Percentiles rank a stretch among this genome's conserved stretches.
Conservation (phyloP, 2,797 vertebrate genomes). For the Oreonectes daqikongensis region DNA sequence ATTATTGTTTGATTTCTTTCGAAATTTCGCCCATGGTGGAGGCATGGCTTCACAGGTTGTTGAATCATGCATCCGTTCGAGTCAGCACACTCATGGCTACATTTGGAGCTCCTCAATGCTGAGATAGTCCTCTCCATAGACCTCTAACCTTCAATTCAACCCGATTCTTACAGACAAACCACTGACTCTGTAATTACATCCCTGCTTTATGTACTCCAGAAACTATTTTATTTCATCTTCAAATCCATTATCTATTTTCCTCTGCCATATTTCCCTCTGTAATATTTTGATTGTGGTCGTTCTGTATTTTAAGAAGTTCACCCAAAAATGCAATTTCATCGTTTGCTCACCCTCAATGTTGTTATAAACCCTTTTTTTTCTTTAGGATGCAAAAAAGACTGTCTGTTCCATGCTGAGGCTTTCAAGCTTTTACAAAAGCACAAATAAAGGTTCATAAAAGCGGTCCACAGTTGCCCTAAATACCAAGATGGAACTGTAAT, state of each 20-base stretch:
- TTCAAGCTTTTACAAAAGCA: too few relatives aligned
- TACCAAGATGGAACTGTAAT: too few relatives aligned
- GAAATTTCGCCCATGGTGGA: neutral
- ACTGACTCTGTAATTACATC: slow-evolving; percentile 25
- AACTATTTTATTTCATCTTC: too few relatives aligned
- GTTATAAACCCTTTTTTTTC: too few relatives aligned
- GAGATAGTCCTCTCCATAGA: neutral
- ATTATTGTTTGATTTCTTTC: slow-evolving; percentile 7
- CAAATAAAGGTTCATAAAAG: too few relatives aligned
- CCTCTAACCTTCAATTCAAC: slow-evolving; percentile 22
- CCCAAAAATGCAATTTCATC: neutral
- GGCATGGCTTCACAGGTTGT: neutral
- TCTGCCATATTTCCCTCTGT: neutral
- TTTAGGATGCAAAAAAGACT: too few relatives aligned
- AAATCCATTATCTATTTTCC: neutral
- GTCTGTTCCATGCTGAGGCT: too few relatives aligned
- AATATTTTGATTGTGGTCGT: neutral
- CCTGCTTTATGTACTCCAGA: neutral
- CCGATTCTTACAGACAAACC: neutral
- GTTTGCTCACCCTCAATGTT: too few relatives aligned
- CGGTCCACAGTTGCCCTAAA: too few relatives aligned
- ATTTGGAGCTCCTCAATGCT: neutral
- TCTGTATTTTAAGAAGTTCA: neutral
- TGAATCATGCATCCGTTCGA: slow-evolving; percentile 21
- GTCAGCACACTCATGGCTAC: slow-evolving; percentile 9